Evolutionary conservation across 2,113 vertebrate genomes (phyloP).

Genomic region (Stigmatopora nigra): DNA sequence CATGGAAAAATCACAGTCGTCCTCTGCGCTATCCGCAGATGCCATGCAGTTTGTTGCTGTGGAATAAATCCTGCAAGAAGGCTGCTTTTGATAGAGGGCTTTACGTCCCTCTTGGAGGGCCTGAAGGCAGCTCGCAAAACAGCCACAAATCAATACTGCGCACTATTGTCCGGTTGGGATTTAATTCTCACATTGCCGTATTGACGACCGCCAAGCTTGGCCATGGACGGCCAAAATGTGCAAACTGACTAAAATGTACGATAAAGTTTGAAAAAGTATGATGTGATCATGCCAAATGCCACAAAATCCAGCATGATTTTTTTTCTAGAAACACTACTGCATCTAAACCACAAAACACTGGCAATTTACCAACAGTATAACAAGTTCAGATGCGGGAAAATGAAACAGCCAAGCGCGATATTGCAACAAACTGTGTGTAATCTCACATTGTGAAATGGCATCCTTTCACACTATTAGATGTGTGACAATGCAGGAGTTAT

Average conservation of each 20-base stretch:
- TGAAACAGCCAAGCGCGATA: neutral
- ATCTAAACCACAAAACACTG: constrained; percentile 17
- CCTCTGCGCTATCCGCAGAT: constrained; percentile 8
- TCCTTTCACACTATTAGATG: neutral
- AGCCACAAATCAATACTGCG: constrained; percentile 54
- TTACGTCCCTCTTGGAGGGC: constrained; percentile 40
- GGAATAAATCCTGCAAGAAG: constrained; percentile 26
- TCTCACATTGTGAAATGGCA: neutral
- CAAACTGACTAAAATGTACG: constrained; percentile 12
- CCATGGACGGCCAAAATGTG: constrained; percentile 5
- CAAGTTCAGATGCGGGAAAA: neutral
- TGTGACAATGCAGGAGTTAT: no score
- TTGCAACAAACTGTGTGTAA: neutral
- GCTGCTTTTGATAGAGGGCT: constrained; percentile 49
- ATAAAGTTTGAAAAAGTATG: constrained; percentile 27
- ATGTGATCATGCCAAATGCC: constrained; percentile 27
- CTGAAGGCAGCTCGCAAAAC: constrained; percentile 33
- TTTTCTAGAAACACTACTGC: neutral
- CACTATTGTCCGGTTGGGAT: constrained; percentile 54
- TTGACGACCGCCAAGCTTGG: constrained; percentile 12
- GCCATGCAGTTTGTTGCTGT: constrained; percentile 6
- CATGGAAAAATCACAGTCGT: constrained; percentile 6
- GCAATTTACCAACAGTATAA: neutral
- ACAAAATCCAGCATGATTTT: constrained; percentile 16
- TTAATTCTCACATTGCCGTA: constrained; percentile 40